Percentiles rank a stretch among this genome's conserved stretches.
These are phyloP conservation scores for Drosophila teissieri DNA, from an alignment of 1,140 invertebrate species.

Conservation along the genomic window DNA sequence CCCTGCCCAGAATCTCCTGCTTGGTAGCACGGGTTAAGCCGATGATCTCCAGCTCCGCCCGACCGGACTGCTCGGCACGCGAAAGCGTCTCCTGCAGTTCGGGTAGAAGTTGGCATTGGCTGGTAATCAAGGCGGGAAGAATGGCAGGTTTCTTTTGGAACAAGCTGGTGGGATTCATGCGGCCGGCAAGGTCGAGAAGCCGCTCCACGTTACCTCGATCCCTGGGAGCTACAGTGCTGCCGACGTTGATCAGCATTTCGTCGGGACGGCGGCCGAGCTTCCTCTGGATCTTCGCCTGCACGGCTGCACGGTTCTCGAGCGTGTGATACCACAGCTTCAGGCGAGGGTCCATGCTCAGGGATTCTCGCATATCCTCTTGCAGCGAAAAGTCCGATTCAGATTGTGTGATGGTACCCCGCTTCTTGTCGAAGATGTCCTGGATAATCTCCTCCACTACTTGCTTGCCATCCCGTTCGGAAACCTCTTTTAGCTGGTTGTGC, in stretches of 20 bases:
- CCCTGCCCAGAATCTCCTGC: slow-evolving; percentile 49
- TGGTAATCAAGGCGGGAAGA: slow-evolving; percentile 7
- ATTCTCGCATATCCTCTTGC: neutral
- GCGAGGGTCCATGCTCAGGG: slow-evolving; percentile 58
- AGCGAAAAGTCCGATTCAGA: slow-evolving; percentile 29
- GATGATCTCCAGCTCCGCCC: slow-evolving; percentile 41
- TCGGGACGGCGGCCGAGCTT: slow-evolving; percentile 40
- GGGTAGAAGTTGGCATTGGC: slow-evolving; percentile 3
- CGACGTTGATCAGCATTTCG: slow-evolving; percentile 63
- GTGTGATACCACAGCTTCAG: slow-evolving; percentile 62
- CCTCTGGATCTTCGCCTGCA: slow-evolving; percentile 48
- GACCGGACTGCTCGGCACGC: slow-evolving; percentile 27
- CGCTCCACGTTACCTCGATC: slow-evolving; percentile 59
- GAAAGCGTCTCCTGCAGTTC: slow-evolving; percentile 64
- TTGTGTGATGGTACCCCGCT: neutral
- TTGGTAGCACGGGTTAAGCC: slow-evolving; percentile 47
- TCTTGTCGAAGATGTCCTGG: slow-evolving; percentile 36
- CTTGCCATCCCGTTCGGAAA: slow-evolving; percentile 22
- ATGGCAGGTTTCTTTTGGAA: neutral
- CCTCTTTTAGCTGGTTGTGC: neutral
- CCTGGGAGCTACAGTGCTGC: slow-evolving; percentile 40
- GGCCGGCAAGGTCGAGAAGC: slow-evolving; percentile 60
- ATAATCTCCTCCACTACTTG: slow-evolving; percentile 42
- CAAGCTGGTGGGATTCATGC: slow-evolving; percentile 52
- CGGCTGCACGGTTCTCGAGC: slow-evolving; percentile 32